Conservation (phyloP, 1,140 invertebrate genomes). For the Cydia pomonella region DNA sequence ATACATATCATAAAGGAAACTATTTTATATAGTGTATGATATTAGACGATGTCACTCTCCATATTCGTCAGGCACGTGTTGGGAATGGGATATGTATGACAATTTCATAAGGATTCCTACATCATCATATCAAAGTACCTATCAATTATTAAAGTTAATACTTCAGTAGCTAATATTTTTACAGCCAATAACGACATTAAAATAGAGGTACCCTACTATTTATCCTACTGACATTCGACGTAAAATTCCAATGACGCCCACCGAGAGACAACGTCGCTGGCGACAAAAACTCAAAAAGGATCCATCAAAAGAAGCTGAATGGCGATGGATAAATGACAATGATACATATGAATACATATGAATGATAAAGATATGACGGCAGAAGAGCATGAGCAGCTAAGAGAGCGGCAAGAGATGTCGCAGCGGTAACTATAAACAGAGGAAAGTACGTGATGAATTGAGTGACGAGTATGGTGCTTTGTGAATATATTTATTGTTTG, state of each 20-base stretch:
- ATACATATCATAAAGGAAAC: too few relatives aligned
- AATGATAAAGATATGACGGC: not conserved
- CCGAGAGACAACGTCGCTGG: conserved; percentile 6
- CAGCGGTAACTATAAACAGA: not conserved
- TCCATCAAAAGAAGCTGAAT: not conserved
- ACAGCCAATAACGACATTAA: not conserved
- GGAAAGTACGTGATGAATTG: not conserved
- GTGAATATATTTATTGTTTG: not conserved
- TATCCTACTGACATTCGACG: not conserved
- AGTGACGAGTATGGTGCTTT: not conserved
- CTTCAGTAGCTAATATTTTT: too few relatives aligned
- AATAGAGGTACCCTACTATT: not conserved
- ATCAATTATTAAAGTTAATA: too few relatives aligned
- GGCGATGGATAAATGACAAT: not conserved
- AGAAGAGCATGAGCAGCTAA: not conserved
- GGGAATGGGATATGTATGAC: too few relatives aligned
- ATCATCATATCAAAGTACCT: too few relatives aligned
- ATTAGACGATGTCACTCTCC: too few relatives aligned
- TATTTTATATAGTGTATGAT: too few relatives aligned
- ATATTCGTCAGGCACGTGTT: too few relatives aligned
- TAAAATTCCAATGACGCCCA: not conserved
- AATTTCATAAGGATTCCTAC: too few relatives aligned
- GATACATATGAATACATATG: too few relatives aligned
- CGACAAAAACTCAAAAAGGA: not conserved
- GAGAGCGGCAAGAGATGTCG: not conserved